Conservation (phyloP, 2,113 vertebrate species). For the Chelonoidis abingdonii region DNA sequence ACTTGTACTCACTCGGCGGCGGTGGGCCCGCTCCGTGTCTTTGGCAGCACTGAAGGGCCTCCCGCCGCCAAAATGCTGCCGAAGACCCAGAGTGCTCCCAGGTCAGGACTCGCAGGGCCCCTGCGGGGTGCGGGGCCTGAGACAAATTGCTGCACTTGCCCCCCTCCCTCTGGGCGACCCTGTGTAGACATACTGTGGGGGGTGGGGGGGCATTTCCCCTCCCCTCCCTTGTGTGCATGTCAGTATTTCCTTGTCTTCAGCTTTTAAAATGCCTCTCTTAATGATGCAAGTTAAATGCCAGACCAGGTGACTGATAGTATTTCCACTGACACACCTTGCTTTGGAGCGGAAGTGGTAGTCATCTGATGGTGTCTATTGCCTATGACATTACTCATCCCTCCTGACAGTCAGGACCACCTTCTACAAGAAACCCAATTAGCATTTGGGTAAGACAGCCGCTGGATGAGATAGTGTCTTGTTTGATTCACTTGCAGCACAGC, state of each 20-base stretch:
- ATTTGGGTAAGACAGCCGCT: neutral
- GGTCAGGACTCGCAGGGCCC: too few species aligned
- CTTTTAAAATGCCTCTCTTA: neutral
- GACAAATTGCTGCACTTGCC: too few species aligned
- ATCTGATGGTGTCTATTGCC: neutral
- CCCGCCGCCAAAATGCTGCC: too few species aligned
- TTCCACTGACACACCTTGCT: neutral
- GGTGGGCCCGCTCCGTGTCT: too few species aligned
- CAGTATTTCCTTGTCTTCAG: neutral
- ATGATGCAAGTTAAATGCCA: neutral
- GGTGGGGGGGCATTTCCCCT: neutral
- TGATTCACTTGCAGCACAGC: neutral
- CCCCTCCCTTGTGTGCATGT: neutral
- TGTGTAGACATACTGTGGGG: neutral
- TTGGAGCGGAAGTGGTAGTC: neutral
- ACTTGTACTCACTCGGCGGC: too few species aligned
- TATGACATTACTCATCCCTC: neutral
- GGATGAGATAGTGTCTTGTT: neutral
- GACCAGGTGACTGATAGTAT: neutral
- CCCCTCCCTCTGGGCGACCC: too few species aligned
- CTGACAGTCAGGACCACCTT: neutral
- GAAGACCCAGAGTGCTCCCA: too few species aligned
- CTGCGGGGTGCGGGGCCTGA: too few species aligned
- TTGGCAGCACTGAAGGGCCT: too few species aligned
- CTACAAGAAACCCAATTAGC: neutral